Conservation (phyloP, 2,113 vertebrate species). For the Oncorhynchus gorbuscha region DNA sequence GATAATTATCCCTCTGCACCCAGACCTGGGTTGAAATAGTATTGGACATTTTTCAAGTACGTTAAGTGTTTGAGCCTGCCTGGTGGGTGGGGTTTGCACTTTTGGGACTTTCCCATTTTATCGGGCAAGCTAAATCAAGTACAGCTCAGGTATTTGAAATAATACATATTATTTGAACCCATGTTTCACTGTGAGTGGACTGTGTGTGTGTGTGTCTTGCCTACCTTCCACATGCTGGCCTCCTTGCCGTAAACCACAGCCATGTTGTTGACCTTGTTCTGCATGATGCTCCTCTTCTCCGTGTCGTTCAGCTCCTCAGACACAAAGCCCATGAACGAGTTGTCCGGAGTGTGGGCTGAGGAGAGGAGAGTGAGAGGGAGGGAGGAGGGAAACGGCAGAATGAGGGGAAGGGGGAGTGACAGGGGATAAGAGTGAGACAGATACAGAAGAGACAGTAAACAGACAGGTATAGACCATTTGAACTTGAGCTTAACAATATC, state of each 20-base stretch:
- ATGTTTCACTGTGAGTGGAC: neutral
- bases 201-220: constrained; percentile 4
- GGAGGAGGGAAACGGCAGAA: neutral
- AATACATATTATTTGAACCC: neutral
- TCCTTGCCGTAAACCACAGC: constrained; percentile 96
- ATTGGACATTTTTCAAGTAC: no score
- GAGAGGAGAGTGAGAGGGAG: neutral
- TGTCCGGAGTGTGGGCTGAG: constrained; percentile 97
- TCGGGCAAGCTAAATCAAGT: no score
- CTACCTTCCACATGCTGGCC: constrained; percentile 97
- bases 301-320: constrained; percentile 92
- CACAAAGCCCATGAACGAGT: constrained; percentile 99
- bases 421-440: constrained; percentile 23
- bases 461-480: constrained; percentile 5
- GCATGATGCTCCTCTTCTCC: constrained; percentile 82
- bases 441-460: constrained; percentile 14
- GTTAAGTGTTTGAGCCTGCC: no score
- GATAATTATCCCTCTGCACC: no score
- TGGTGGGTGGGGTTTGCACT: neutral
- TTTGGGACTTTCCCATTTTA: neutral
- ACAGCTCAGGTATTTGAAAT: neutral
- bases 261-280: constrained; percentile 91
- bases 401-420: neutral
- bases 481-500: no score
- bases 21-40: no score